Evolutionary conservation across 1,140 invertebrate genomes (phyloP), one percentile per base, ranked within the genome.

Genomic region (Lineus longissimus): DNA sequence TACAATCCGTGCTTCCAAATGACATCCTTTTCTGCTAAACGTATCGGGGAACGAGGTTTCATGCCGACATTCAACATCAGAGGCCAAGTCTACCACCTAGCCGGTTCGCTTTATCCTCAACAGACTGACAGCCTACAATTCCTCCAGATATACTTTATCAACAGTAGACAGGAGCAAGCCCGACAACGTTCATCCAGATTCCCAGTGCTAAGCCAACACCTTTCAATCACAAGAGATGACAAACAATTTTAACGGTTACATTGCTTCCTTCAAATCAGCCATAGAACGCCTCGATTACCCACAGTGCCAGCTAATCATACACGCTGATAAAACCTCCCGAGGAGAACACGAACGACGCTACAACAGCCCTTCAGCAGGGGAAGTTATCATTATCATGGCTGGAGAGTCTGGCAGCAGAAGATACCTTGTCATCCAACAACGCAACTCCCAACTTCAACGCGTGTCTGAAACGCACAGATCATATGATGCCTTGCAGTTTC

Each of bases 1-100:
- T 51, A 51, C 47, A 51, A 51, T n/a, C n/a, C 47, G 4, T 23
- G 19, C 19, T 51, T 51, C 25, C 47, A 51, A n/a, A 51, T 51
- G 47, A 51, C 47, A 51, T 51, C 47, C 6, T 51, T 41, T 51
- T 6, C 19, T 23, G 6, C 19, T 51, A 51, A 19, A 6, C 6
- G 47, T 6, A 27, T 51, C 25, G n/a, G 47, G n/a, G 47, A 51
- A 51, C 6, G 6, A 4, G 47, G 47, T 23, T 51, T 51, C 25
- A 51, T 51, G 47, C 47, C 47, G 6, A 51, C 47, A 6, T 59
- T 59, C 40, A 59, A 59, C 2, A 25, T 59, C 58, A 29, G 40
- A 59, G 58, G 58, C 7, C 58, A 51, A 27, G 47, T 51, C 9
- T 51, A 51, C 25, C 47, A 51, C 25, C n/a, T 51, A n/a, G 47